Evolutionary conservation across 2,888 invertebrate genomes (phyloP), one percentile per base, ranked within the genome.

Genomic region (Netelia melanura): DNA sequence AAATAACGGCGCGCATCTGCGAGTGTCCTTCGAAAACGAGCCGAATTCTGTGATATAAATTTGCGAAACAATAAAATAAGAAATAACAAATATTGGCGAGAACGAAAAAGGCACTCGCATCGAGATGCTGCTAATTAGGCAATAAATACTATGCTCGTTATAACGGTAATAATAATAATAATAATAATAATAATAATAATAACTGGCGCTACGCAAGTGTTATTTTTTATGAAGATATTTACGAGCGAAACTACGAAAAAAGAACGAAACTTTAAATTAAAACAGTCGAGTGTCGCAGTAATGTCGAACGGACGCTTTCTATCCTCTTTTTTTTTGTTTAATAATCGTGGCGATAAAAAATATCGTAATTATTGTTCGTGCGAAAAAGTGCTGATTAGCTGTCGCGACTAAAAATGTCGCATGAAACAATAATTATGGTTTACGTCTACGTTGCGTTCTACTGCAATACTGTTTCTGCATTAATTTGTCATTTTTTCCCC

Each of bases 381-480:
- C 14, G 48, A 48, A 48, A 48, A 48, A 48, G 14, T 14, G 14
- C 10, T 14, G 0, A 14, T 48, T 3, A 14, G 48, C 48, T 11
- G 3, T 48, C 68, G n/a, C 44, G 44, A 21, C 14, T 17, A 65
- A 14, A 11, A 64, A 64, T 75, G 64, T 11, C 3, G 30, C 38
- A 64, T 2, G 14, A 25, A 56, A 58, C 23, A 44, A 44, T 38
- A 62, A 76, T 11, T 62, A 11, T 58, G 44, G 25, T 75, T 14
- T 68, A 43, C 48, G 38, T 62, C 65, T 54, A 71, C 75, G n/a
- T 80, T 64, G 62, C 54, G 70, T 64, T 25, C 68, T 64, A 83
- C 67, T 83, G 83, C 67, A 67, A 83, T 83, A 78, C 83, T 78
- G 72, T 83, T 44, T 25, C 30, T 76, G 72, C 78, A 10, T 68